Evolutionary conservation across 2,113 vertebrate genomes (phyloP), one percentile per base, ranked within the genome.

Genomic region (Gopherus flavomarginatus): DNA sequence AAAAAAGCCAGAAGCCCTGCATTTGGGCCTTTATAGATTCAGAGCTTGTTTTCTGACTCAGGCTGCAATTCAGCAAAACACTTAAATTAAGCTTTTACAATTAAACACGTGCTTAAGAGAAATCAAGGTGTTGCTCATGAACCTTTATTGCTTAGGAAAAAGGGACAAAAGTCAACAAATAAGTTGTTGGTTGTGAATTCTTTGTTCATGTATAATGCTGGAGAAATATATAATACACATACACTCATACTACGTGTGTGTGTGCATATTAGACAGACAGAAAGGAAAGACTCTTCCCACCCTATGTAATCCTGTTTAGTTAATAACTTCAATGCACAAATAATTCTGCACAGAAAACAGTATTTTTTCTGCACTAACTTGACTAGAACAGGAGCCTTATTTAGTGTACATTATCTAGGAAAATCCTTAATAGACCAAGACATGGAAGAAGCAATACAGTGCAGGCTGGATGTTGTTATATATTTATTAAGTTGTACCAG

Each of bases 401-500:
- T 92, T 49, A 85, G 86, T 89, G 95, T 94, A 62, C 31, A 94
- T 94, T 94, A 87, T 88, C 89, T 90, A 54, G 93, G 42, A 87
- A 81, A 87, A 84, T 85, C 79, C 91, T 56, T 11, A 91, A 95
- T 92, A 97, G 96, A 54, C 77, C 94, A 10, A 96, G 97, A 97
- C 90, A 81, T 52, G 31, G 90, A 81, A 5, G 0, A 81, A 53
- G 90, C 49, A 90, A 90, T 7, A 19, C 86, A 31, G 92, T 0
- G 85, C 95, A 91, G 93, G 3, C 95, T 97, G 97, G 97, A 90
- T 96, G 96, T 31, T 96, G 97, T 95, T 98, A 92, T 95, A 90
- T 94, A 97, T 97, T 96, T 98, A 98, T 97, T 97, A 97, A 98
- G 97, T 97, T 98, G 93, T 97, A 97, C 93, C 96, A 95, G 95